These are phyloP conservation scores for Limnodromus scolopaceus DNA, from an alignment of 2,797 vertebrate genomes.

Conservation along the genomic window DNA sequence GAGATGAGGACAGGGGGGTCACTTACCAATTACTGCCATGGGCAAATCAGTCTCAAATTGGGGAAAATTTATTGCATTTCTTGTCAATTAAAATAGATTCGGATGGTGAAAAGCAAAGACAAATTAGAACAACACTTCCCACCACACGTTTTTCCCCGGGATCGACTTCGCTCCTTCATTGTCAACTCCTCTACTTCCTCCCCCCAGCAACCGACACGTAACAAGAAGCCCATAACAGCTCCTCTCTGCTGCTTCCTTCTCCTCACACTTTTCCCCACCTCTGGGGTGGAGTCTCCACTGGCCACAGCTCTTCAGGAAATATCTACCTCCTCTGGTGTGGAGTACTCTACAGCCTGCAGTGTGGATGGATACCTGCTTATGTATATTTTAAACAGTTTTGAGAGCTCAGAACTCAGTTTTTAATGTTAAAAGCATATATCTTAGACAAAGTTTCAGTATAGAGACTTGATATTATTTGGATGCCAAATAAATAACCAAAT, in stretches of 20 bases:
- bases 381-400: not conserved
- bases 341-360: not conserved
- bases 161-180: not conserved
- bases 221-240: not conserved
- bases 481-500: not conserved
- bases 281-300: rapidly evolving
- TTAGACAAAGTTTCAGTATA: not conserved
- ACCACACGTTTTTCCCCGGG: not conserved
- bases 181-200: not conserved
- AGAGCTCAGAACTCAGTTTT: not conserved
- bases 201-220: not conserved
- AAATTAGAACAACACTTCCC: not conserved
- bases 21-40: not conserved
- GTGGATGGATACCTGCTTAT: not conserved
- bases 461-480: not conserved
- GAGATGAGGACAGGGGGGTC: not conserved
- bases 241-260: not conserved
- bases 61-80: not conserved
- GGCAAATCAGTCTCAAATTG: not conserved
- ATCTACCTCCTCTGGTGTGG: not conserved
- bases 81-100: not conserved
- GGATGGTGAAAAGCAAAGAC: not conserved
- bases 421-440: not conserved
- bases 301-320: not conserved
- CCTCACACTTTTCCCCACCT: not conserved